Percentiles rank a stretch among this genome's conserved stretches.
These are phyloP conservation scores for Diachasma alloeum DNA, from an alignment of 1,140 invertebrate species.

Conservation along the genomic window DNA sequence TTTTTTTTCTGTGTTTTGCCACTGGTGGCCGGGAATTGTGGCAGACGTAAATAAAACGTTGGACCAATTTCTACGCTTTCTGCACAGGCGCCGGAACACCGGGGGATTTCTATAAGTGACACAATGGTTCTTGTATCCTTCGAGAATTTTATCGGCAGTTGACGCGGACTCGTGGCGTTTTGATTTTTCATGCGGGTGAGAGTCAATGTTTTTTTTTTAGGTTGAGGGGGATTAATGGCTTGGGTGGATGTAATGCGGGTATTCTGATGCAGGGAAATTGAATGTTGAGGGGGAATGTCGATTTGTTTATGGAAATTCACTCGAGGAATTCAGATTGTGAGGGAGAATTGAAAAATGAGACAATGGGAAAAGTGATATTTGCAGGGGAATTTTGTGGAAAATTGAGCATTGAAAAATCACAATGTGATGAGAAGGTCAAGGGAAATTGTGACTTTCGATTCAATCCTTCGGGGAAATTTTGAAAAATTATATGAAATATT, in stretches of 20 bases:
- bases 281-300: too few relatives aligned
- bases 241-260: neutral
- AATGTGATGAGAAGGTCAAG: too few relatives aligned
- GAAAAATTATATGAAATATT: too few relatives aligned
- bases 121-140: slow-evolving; percentile 30
- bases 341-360: too few relatives aligned
- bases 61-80: slow-evolving; percentile 49
- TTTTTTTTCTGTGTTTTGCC: neutral
- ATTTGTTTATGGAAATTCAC: too few relatives aligned
- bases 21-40: neutral
- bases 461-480: too few relatives aligned
- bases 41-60: neutral
- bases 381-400: too few relatives aligned
- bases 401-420: too few relatives aligned
- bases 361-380: too few relatives aligned
- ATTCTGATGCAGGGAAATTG: neutral
- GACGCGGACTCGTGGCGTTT: neutral
- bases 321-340: too few relatives aligned
- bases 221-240: neutral
- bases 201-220: neutral
- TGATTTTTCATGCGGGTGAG: neutral
- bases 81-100: slow-evolving; percentile 33
- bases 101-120: slow-evolving; percentile 47
- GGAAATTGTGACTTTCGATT: too few relatives aligned
- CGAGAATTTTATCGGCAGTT: neutral